Percentiles rank a stretch among this genome's conserved stretches.
Conservation (phyloP, 2,888 invertebrate genomes). For the Empis livida region DNA sequence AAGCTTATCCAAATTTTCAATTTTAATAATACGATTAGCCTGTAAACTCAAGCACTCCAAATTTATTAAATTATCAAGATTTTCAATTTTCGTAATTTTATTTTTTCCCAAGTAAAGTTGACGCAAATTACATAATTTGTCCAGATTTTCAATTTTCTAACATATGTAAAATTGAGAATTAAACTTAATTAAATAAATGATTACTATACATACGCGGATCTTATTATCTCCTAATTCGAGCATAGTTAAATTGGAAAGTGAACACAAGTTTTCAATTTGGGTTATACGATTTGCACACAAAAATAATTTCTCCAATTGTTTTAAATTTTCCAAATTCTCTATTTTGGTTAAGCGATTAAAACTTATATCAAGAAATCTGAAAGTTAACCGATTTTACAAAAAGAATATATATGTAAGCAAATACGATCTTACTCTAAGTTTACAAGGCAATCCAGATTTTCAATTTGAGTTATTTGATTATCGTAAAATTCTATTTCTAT, state of each 20-base stretch:
- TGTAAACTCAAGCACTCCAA: constrained; percentile 77
- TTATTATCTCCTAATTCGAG: constrained; percentile 94
- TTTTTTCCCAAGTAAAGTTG: constrained; percentile 88
- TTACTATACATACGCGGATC: constrained; percentile 50
- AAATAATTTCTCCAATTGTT: constrained; percentile 69
- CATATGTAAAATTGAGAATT: constrained; percentile 14
- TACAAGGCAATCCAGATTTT: constrained; percentile 73
- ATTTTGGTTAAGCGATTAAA: constrained; percentile 88
- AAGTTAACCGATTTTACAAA: constrained; percentile 16
- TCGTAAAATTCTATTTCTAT: constrained; percentile 90
- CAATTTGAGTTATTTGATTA: constrained; percentile 87
- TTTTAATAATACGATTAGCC: constrained; percentile 75
- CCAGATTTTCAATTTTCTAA: constrained; percentile 77
- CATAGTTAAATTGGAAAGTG: constrained; percentile 63
- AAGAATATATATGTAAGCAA: constrained; percentile 3
- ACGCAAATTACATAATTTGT: constrained; percentile 57
- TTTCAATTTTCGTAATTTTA: constrained; percentile 79
- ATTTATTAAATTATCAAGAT: constrained; percentile 56
- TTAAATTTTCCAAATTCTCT: constrained; percentile 61
- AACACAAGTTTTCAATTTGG: constrained; percentile 76
- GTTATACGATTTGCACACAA: constrained; percentile 81
- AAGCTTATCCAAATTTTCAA: constrained; percentile 71
- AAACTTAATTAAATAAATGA: background rate
- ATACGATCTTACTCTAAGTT: constrained; percentile 71
- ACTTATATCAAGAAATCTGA: constrained; percentile 80